Percentiles rank a stretch among this genome's conserved stretches.
Conservation (phyloP, 2,797 vertebrate species). For the Graptemys geographica region DNA sequence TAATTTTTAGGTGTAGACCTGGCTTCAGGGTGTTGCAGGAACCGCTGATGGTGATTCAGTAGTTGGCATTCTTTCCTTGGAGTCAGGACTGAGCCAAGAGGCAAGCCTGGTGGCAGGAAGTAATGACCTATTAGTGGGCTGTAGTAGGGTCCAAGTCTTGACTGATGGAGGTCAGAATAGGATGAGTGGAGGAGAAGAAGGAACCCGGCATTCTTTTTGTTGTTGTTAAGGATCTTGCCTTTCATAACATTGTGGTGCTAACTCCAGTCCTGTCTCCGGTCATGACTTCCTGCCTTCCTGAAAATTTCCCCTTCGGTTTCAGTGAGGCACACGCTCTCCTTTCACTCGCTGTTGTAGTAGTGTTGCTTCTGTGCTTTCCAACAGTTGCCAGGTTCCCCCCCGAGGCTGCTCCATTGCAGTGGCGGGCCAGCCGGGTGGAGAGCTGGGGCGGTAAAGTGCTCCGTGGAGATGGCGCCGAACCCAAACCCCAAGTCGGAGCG, state of each 20-base stretch:
- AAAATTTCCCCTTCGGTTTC: background rate
- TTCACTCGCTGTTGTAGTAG: no score
- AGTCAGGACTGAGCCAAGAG: background rate
- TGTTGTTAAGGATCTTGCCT: fast-evolving
- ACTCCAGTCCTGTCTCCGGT: background rate
- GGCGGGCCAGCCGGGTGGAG: background rate
- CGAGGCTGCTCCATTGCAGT: background rate
- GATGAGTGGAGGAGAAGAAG: fast-evolving
- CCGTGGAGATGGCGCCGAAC: no score
- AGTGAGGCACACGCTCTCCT: fast-evolving
- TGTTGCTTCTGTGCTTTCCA: background rate
- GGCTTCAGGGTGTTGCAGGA: fast-evolving
- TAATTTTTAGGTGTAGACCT: background rate
- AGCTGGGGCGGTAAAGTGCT: background rate
- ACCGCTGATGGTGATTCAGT: fast-evolving
- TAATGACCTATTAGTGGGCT: fast-evolving
- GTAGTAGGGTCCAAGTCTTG: background rate
- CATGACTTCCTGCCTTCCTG: fast-evolving
- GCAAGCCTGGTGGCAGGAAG: no score
- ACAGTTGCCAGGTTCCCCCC: no score
- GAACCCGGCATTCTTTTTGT: fast-evolving
- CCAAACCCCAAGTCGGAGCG: background rate
- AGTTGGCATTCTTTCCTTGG: background rate
- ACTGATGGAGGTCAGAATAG: fast-evolving
- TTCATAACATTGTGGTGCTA: fast-evolving